Conservation (phyloP, 2,888 invertebrate species). For the Heliconius hortense region DNA sequence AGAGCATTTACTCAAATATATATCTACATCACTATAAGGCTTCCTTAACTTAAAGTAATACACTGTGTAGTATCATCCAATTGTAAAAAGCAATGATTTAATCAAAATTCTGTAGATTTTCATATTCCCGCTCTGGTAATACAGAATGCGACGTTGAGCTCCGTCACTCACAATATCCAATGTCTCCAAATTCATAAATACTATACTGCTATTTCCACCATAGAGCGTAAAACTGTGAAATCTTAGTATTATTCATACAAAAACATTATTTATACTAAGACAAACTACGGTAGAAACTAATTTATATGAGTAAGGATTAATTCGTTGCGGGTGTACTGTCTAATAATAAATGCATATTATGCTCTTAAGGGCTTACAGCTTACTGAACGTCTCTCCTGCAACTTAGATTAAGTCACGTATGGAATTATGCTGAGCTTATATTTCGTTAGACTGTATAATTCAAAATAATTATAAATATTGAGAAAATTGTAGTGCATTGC, state of each 20-base stretch:
- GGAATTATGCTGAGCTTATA: constrained; percentile 19
- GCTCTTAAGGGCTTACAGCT: constrained; percentile 27
- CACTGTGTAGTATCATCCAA: too few relatives aligned
- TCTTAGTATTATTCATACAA: not conserved
- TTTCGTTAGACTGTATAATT: constrained; percentile 13
- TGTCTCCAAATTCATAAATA: too few relatives aligned
- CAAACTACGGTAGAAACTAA: constrained; percentile 3
- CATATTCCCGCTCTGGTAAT: too few relatives aligned
- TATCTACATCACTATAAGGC: too few relatives aligned
- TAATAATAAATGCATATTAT: constrained; percentile 31
- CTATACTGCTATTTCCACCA: too few relatives aligned
- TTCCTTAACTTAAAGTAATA: too few relatives aligned
- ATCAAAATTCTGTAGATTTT: too few relatives aligned
- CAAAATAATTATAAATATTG: constrained; percentile 3
- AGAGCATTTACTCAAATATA: too few relatives aligned
- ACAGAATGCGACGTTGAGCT: too few relatives aligned
- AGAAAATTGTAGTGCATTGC: not conserved
- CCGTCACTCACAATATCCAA: too few relatives aligned
- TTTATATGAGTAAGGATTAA: constrained; percentile 4
- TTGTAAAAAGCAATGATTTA: too few relatives aligned
- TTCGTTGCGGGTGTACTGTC: constrained; percentile 14
- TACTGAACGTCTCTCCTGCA: constrained; percentile 22
- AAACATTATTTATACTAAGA: not conserved
- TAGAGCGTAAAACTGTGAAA: not conserved
- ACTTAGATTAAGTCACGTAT: constrained; percentile 26